A percentile compares a stretch with the other conserved stretches of the same genome.
Conservation (phyloP, 2,888 invertebrate genomes). For the Drosophila greeni region DNA sequence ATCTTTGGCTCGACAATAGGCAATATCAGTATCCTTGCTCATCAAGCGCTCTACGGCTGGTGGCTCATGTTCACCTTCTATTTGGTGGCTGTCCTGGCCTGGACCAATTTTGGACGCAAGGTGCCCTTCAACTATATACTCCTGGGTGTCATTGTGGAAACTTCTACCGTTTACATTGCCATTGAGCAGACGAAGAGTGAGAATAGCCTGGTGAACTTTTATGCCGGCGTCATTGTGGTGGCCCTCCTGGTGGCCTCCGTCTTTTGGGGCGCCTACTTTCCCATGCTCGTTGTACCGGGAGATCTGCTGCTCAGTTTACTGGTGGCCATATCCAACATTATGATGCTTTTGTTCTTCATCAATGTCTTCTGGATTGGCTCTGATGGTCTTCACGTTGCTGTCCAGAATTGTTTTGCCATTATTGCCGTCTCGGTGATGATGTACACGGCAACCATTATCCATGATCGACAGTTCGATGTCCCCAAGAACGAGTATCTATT, state of each 20-base stretch:
- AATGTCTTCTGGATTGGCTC: constrained; percentile 34
- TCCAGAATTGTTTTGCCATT: constrained; percentile 57
- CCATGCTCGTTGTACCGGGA: constrained; percentile 60
- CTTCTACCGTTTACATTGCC: constrained; percentile 56
- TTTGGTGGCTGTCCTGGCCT: constrained; percentile 46
- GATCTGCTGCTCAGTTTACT: constrained; percentile 58
- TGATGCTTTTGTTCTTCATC: constrained; percentile 51
- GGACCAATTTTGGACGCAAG: constrained; percentile 55
- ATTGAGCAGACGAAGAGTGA: constrained; percentile 50
- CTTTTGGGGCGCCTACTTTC: constrained; percentile 62
- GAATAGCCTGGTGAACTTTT: constrained; percentile 46
- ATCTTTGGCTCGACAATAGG: constrained; percentile 20
- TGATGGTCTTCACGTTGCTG: not conserved
- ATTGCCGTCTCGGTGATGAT: constrained; percentile 53
- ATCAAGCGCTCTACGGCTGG: constrained; percentile 49
- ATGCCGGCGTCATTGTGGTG: constrained; percentile 52
- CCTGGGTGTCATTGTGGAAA: constrained; percentile 48
- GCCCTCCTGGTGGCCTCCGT: constrained; percentile 43
- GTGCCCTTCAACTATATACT: constrained; percentile 47
- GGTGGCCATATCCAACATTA: constrained; percentile 50
- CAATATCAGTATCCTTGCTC: not conserved
- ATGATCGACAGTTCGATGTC: constrained; percentile 61
- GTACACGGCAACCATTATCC: constrained; percentile 63
- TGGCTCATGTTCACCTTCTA: constrained; percentile 57
- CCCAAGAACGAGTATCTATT: constrained; percentile 56